Percentiles rank a stretch among this genome's conserved stretches.
phyloP scores from a whole-genome alignment of 2,888 invertebrate species.

The Leptinotarsa peninsularis region DNA sequence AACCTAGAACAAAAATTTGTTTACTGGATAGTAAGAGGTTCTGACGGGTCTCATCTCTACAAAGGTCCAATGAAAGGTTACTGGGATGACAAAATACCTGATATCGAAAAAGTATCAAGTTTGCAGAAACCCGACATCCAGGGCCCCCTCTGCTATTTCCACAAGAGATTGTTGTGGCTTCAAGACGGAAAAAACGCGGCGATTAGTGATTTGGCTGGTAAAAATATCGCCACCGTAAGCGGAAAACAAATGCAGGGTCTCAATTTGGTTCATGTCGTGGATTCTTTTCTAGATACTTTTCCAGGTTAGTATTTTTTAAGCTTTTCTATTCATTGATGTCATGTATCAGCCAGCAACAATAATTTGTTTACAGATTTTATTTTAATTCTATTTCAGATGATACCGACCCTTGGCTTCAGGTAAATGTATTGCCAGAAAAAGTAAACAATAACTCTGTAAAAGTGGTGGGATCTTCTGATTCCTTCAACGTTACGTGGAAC shows the following conservation, averaged over 20 bases:
- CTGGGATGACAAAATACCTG: conserved; percentile 39
- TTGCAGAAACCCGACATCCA: conserved; percentile 71
- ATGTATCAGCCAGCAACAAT: too few species aligned
- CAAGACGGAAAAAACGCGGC: conserved; percentile 79
- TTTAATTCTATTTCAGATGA: conserved; percentile 29
- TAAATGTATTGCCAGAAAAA: conserved; percentile 80
- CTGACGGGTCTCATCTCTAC: conserved; percentile 81
- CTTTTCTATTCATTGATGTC: not conserved
- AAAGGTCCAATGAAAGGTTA: conserved; percentile 74
- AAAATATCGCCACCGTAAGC: conserved; percentile 77
- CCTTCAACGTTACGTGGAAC: conserved; percentile 88
- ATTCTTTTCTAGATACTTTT: conserved; percentile 70
- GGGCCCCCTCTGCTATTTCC: conserved; percentile 84
- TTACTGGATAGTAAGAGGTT: conserved; percentile 87
- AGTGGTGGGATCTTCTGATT: conserved; percentile 81
- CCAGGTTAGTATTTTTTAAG: conserved; percentile 47
- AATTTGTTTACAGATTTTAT: not conserved
- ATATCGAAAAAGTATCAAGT: conserved; percentile 59
- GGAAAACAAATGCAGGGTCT: conserved; percentile 75
- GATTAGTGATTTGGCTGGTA: conserved; percentile 80
- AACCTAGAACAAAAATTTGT: conserved; percentile 82
- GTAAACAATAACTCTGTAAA: conserved; percentile 76
- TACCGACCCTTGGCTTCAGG: conserved; percentile 56
- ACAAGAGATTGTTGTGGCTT: conserved; percentile 86
- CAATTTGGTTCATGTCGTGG: conserved; percentile 78